These are phyloP conservation scores for Hucho hucho DNA, from an alignment of 2,113 vertebrate species.

Conservation along the genomic window DNA sequence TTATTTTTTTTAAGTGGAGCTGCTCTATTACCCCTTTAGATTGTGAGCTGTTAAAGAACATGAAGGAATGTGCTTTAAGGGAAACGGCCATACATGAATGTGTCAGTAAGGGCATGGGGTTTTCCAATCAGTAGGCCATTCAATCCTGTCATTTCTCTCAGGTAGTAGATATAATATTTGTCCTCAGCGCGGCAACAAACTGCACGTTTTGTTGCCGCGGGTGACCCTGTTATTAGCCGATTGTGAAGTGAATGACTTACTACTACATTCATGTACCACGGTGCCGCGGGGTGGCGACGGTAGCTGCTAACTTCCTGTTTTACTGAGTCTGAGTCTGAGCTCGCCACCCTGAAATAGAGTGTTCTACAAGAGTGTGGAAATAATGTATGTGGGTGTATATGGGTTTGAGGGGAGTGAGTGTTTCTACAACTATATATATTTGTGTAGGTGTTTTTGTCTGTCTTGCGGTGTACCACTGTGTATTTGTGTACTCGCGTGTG, in stretches of 20 bases:
- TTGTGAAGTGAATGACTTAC: slow-evolving; percentile 76
- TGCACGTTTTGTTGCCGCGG: slow-evolving; percentile 75
- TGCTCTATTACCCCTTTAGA: slow-evolving; percentile 40
- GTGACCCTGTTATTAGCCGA: slow-evolving; percentile 45
- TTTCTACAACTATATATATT: slow-evolving; percentile 16
- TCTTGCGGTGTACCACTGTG: slow-evolving; percentile 16
- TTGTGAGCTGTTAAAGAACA: slow-evolving; percentile 63
- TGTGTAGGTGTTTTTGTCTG: slow-evolving; percentile 31
- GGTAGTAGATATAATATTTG: slow-evolving; percentile 30
- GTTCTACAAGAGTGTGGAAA: slow-evolving; percentile 63
- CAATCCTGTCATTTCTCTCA: slow-evolving; percentile 45
- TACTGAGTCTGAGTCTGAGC: slow-evolving; percentile 46
- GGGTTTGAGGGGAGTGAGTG: slow-evolving; percentile 30
- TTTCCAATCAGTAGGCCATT: slow-evolving; percentile 65
- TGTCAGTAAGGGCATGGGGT: slow-evolving; percentile 70
- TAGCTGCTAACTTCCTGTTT: slow-evolving; percentile 63
- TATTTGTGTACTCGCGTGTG: slow-evolving; percentile 11
- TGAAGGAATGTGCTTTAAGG: slow-evolving; percentile 69
- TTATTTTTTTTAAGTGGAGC: slow-evolving; percentile 38
- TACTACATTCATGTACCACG: slow-evolving; percentile 75
- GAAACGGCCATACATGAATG: slow-evolving; percentile 72
- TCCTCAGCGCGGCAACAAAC: slow-evolving; percentile 66
- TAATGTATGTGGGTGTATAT: slow-evolving; percentile 12
- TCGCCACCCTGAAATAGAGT: slow-evolving; percentile 72
- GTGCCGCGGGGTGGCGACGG: slow-evolving; percentile 64